A percentile compares a stretch with the other conserved stretches of the same genome.
Conservation (phyloP, 2,888 invertebrate genomes). For the Dasysyrphus tricinctus region DNA sequence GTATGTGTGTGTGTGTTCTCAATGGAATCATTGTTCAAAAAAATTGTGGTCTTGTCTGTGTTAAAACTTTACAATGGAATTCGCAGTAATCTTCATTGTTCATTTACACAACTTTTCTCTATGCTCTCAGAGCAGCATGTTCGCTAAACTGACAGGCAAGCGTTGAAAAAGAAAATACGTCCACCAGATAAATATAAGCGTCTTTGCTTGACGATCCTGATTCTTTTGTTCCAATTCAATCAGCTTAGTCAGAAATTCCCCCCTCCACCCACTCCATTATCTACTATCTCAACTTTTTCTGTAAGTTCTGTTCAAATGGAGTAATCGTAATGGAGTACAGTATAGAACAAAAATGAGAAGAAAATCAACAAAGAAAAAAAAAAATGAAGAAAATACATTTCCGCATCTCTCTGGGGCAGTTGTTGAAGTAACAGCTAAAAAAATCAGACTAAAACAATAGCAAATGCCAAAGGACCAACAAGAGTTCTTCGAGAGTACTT, state of each 20-base stretch:
- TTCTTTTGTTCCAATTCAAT: conserved; percentile 24
- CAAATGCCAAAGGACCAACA: conserved; percentile 47
- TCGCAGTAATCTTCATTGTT: conserved; percentile 71
- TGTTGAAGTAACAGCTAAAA: conserved; percentile 34
- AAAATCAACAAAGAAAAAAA: conserved; percentile 26
- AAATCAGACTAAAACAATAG: conserved; percentile 47
- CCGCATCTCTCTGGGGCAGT: conserved; percentile 39
- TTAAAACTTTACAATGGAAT: conserved; percentile 51
- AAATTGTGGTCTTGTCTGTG: conserved; percentile 17
- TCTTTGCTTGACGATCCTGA: conserved; percentile 39
- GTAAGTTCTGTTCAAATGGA: conserved; percentile 11
- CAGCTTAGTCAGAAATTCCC: background rate
- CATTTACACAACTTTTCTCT: conserved; percentile 63
- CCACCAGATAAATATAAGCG: conserved; percentile 55
- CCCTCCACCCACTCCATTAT: background rate
- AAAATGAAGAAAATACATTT: conserved; percentile 35
- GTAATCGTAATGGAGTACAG: conserved; percentile 25
- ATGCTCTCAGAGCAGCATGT: conserved; percentile 24
- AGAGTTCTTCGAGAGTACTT: conserved; percentile 30
- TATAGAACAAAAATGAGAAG: background rate
- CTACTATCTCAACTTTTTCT: conserved; percentile 51
- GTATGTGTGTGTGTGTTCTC: background rate
- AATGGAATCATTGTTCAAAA: conserved; percentile 29
- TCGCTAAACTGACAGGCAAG: conserved; percentile 29
- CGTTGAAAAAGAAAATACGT: background rate